These are phyloP conservation scores for Siphamia tubifer DNA, from an alignment of 2,113 vertebrate genomes.

Conservation along the genomic window DNA sequence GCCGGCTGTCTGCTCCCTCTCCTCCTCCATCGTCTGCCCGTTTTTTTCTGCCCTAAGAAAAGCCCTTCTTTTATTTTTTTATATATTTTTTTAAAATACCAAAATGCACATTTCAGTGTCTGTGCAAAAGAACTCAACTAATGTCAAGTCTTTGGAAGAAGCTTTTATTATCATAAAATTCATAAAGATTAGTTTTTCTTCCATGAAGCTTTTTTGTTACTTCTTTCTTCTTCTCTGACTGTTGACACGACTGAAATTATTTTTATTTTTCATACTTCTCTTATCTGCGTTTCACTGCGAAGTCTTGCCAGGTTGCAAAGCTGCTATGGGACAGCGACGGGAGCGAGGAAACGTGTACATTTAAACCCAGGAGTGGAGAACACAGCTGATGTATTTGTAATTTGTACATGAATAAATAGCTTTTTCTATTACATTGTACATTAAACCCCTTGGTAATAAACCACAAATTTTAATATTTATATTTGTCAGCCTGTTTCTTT, in stretches of 20 bases:
- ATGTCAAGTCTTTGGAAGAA: constrained; percentile 67
- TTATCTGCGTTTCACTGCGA: constrained; percentile 78
- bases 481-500: constrained; percentile 13
- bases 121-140: constrained; percentile 39
- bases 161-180: constrained; percentile 70
- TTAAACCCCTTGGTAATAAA: constrained; percentile 90
- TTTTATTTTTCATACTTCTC: constrained; percentile 76
- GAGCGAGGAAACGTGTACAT: constrained; percentile 84
- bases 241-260: constrained; percentile 78
- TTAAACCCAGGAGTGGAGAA: constrained; percentile 83
- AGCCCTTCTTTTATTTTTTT: constrained; percentile 79
- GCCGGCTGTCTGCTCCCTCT: constrained; percentile 74
- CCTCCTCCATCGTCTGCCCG: constrained; percentile 24
- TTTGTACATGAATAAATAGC: constrained; percentile 90
- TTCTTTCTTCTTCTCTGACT: constrained; percentile 77
- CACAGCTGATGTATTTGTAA: constrained; percentile 84
- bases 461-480: constrained; percentile 80
- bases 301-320: constrained; percentile 87
- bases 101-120: constrained; percentile 75
- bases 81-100: no score
- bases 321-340: constrained; percentile 86
- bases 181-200: constrained; percentile 62
- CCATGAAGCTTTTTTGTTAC: constrained; percentile 33
- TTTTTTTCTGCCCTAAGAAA: constrained; percentile 64
- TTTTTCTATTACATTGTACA: constrained; percentile 90